Percentiles rank a stretch among this genome's conserved stretches.
phyloP scores from a whole-genome alignment of 2,888 invertebrate species.

The Microchrysa polita region DNA sequence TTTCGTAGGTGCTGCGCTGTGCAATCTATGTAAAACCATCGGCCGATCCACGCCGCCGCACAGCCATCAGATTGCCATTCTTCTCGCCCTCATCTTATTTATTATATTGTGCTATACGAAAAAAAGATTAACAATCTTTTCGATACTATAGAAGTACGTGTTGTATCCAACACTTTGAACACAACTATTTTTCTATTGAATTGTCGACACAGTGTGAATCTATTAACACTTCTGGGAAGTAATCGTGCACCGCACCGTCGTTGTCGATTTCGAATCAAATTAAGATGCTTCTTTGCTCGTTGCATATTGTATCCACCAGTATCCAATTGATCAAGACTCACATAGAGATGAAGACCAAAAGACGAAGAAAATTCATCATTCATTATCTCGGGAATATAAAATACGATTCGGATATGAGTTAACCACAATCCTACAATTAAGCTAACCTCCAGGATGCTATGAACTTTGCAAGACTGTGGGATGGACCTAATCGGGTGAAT shows the following conservation, averaged over 20 bases:
- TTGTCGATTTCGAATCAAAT: slow-evolving; percentile 18
- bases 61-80: no score
- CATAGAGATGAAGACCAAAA: background rate
- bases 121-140: slow-evolving; percentile 22
- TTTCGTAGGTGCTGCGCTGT: slow-evolving; percentile 4
- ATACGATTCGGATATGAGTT: no score
- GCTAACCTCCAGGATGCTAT: no score
- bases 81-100: no score
- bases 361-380: slow-evolving; percentile 31
- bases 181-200: background rate
- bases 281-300: slow-evolving; percentile 24
- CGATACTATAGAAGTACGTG: background rate
- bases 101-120: no score
- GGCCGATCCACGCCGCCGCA: no score
- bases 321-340: slow-evolving; percentile 33
- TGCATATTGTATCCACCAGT: no score
- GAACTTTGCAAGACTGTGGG: no score
- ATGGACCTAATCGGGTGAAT: no score
- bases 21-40: background rate
- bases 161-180: slow-evolving; percentile 5
- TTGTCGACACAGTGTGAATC: slow-evolving; percentile 19
- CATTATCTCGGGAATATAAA: slow-evolving; percentile 9
- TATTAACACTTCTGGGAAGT: slow-evolving; percentile 35
- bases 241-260: no score
- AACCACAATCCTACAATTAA: no score